Evolutionary conservation across 2,797 vertebrate species (phyloP).

Genomic region (Pseudocheirus occidentalis): DNA sequence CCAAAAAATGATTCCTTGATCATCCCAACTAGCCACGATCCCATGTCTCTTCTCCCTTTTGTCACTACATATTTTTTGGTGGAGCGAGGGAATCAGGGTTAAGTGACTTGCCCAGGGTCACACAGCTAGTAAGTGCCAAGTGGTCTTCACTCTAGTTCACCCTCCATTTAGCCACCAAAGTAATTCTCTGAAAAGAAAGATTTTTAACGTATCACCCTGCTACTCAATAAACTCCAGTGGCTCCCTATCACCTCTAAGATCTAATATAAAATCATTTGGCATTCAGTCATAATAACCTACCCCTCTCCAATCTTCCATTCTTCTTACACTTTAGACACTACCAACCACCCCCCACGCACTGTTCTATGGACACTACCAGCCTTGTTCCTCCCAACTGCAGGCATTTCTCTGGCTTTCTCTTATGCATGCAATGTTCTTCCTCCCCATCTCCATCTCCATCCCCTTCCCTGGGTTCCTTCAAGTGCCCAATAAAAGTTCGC

Average conservation of each 20-base stretch:
- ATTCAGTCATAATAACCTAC: not conserved
- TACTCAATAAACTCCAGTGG: not conserved
- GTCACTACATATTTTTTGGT: not conserved
- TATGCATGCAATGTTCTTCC: not conserved
- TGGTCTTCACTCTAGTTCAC: not conserved
- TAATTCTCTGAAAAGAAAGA: not conserved
- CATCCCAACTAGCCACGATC: not conserved
- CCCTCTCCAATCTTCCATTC: not conserved
- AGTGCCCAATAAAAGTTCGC: no score
- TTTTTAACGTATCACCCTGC: not conserved
- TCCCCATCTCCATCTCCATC: not conserved
- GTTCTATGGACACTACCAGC: no score
- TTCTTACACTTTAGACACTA: not conserved
- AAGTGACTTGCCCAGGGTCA: no score
- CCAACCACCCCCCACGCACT: no score
- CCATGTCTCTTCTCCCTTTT: not conserved
- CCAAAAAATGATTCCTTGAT: not conserved
- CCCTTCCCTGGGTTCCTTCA: not conserved
- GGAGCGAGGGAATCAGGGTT: no score
- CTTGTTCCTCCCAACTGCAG: no score
- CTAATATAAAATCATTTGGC: not conserved
- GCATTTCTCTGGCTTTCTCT: not conserved
- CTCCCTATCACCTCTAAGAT: not conserved
- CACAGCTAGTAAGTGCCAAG: no score
- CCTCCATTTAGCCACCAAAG: not conserved